Percentiles rank a stretch among this genome's conserved stretches.
These are phyloP conservation scores for Parasteatoda tepidariorum DNA, from an alignment of 1,140 invertebrate genomes.

Conservation along the genomic window DNA sequence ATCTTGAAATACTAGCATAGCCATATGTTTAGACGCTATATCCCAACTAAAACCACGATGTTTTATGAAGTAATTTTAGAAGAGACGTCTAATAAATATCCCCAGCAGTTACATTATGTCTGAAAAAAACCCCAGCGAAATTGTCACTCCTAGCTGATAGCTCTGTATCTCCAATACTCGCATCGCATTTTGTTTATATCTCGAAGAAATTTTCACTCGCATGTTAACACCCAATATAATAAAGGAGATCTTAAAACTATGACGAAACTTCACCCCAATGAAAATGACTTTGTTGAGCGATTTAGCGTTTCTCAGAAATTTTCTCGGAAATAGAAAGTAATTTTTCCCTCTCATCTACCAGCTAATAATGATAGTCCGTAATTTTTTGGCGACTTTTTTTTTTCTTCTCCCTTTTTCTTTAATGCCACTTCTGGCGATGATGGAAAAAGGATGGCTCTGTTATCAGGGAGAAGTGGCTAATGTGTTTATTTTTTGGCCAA, in stretches of 20 bases:
- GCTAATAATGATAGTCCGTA: not conserved
- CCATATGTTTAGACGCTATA: too few species aligned
- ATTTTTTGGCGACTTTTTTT: not conserved
- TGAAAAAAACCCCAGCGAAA: too few species aligned
- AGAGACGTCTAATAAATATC: too few species aligned
- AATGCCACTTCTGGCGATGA: not conserved
- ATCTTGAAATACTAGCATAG: too few species aligned
- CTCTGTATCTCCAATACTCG: not conserved
- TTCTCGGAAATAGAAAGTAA: not conserved
- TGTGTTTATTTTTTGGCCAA: slow-evolving; percentile 43
- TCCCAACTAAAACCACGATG: too few species aligned
- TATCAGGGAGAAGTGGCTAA: slow-evolving; percentile 14
- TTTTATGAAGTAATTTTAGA: too few species aligned
- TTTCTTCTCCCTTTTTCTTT: not conserved
- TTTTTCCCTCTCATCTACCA: too few species aligned
- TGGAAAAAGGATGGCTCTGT: not conserved
- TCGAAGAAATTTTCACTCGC: not conserved
- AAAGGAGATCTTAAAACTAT: too few species aligned
- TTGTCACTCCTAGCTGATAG: not conserved
- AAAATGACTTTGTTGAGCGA: slow-evolving; percentile 19
- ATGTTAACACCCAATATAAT: slow-evolving; percentile 25
- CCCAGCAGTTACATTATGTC: too few species aligned
- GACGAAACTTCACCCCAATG: too few species aligned
- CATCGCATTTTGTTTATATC: not conserved
- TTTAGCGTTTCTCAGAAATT: slow-evolving; percentile 22